phyloP scores from a whole-genome alignment of 2,888 invertebrate species.

The Camptogramma bilineatum region DNA sequence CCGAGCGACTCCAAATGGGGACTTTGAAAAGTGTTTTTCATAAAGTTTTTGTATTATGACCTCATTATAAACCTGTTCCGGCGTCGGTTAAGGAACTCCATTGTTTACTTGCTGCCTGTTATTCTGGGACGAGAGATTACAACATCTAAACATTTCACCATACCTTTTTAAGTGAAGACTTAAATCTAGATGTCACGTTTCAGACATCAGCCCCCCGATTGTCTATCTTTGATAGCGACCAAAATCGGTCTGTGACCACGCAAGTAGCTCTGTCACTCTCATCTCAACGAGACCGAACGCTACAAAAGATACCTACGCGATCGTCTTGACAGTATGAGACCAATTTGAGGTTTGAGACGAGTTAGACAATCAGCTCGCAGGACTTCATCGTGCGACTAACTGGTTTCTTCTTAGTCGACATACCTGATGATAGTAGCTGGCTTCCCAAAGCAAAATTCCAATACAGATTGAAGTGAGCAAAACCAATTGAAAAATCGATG shows the following conservation, averaged over 20 bases:
- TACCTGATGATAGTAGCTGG: background rate
- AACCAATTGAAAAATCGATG: slow-evolving; percentile 21
- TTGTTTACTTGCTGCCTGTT: background rate
- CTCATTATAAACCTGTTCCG: background rate
- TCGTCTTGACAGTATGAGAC: too few species aligned
- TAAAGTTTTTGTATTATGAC: slow-evolving; percentile 8
- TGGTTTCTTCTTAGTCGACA: background rate
- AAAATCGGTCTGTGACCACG: too few species aligned
- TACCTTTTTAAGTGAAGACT: background rate
- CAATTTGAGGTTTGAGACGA: too few species aligned
- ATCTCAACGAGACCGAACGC: too few species aligned
- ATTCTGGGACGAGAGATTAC: background rate
- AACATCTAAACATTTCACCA: background rate
- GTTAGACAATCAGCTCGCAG: too few species aligned
- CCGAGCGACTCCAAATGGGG: background rate
- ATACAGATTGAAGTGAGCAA: background rate
- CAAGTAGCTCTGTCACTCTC: too few species aligned
- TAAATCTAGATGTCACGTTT: too few species aligned
- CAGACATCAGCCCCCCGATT: too few species aligned
- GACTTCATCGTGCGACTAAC: too few species aligned
- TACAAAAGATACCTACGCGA: too few species aligned
- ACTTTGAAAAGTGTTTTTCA: slow-evolving; percentile 4
- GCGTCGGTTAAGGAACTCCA: background rate
- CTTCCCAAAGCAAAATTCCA: background rate
- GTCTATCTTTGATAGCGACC: too few species aligned